phyloP scores from a whole-genome alignment of 2,113 vertebrate genomes.

The Callionymus lyra region DNA sequence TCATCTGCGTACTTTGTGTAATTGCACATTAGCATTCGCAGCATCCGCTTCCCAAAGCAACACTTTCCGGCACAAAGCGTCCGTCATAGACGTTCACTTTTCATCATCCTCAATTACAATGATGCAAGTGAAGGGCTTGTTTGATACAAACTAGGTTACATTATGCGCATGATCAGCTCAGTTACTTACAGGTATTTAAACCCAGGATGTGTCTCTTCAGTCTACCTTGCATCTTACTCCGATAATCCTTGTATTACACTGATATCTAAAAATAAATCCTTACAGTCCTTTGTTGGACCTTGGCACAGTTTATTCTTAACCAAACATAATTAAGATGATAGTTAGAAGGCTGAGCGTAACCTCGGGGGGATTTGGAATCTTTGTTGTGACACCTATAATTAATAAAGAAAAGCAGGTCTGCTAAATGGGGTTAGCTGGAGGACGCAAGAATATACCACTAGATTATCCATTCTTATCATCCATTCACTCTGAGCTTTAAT shows the following conservation, averaged over 20 bases:
- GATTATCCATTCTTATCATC: too few species aligned
- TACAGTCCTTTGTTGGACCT: conserved; percentile 11
- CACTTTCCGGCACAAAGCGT: conserved; percentile 33
- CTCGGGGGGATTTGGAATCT: conserved; percentile 20
- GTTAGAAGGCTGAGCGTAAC: conserved; percentile 11
- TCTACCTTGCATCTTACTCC: too few species aligned
- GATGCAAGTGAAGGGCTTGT: neutral
- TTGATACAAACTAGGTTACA: conserved; percentile 8
- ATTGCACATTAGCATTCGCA: conserved; percentile 49
- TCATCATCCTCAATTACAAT: neutral
- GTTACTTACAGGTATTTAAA: too few species aligned
- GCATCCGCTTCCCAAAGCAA: conserved; percentile 34
- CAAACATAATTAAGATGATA: conserved; percentile 37
- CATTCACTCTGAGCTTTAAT: too few species aligned
- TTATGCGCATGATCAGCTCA: too few species aligned
- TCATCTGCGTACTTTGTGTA: conserved; percentile 44
- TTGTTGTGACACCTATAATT: conserved; percentile 30
- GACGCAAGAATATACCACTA: neutral
- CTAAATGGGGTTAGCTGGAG: conserved; percentile 2
- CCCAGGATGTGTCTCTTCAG: too few species aligned
- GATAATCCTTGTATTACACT: too few species aligned
- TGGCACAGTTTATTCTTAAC: conserved; percentile 16
- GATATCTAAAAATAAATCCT: too few species aligned
- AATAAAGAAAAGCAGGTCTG: conserved; percentile 34
- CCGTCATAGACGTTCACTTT: conserved; percentile 19